These are phyloP conservation scores for Bagarius yarrelli DNA, from an alignment of 2,113 vertebrate genomes.

Conservation along the genomic window DNA sequence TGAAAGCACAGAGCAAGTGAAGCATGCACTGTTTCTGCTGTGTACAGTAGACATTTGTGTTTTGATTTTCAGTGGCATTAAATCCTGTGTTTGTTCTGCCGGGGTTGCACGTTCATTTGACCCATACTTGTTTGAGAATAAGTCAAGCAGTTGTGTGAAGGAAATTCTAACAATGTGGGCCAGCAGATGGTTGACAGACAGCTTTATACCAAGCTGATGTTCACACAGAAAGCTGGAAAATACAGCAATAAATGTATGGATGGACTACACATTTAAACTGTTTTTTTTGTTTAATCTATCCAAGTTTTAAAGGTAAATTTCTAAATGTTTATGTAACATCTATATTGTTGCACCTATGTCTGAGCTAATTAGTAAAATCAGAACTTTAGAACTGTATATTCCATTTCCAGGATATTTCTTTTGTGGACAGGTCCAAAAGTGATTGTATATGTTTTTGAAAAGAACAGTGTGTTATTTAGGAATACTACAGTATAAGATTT, in stretches of 20 bases:
- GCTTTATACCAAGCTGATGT: slow-evolving; percentile 45
- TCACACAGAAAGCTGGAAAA: slow-evolving; percentile 44
- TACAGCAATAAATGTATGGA: slow-evolving; percentile 36
- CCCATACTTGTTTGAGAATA: slow-evolving; percentile 51
- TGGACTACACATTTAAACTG: not conserved
- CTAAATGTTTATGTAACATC: too few relatives aligned
- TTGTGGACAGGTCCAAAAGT: too few relatives aligned
- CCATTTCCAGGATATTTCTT: too few relatives aligned
- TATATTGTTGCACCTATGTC: too few relatives aligned
- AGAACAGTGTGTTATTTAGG: not conserved
- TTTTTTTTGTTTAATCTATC: too few relatives aligned
- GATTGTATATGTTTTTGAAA: too few relatives aligned
- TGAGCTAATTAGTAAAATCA: too few relatives aligned
- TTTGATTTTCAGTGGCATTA: slow-evolving; percentile 36
- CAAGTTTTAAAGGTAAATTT: too few relatives aligned
- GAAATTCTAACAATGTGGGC: slow-evolving; percentile 52
- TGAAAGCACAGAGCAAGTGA: not conserved
- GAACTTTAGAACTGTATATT: too few relatives aligned
- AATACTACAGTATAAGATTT: not conserved
- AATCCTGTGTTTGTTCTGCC: slow-evolving; percentile 53
- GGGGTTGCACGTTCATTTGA: slow-evolving; percentile 41
- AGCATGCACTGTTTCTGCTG: slow-evolving; percentile 1
- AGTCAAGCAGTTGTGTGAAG: slow-evolving; percentile 46
- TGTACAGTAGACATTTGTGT: slow-evolving; percentile 1
- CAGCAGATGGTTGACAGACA: slow-evolving; percentile 53